A percentile compares a stretch with the other conserved stretches of the same genome.
Evolutionary conservation across 53 echinoderm and acorn worm genomes (phyloP).

Genomic region (Henricia sp.): DNA sequence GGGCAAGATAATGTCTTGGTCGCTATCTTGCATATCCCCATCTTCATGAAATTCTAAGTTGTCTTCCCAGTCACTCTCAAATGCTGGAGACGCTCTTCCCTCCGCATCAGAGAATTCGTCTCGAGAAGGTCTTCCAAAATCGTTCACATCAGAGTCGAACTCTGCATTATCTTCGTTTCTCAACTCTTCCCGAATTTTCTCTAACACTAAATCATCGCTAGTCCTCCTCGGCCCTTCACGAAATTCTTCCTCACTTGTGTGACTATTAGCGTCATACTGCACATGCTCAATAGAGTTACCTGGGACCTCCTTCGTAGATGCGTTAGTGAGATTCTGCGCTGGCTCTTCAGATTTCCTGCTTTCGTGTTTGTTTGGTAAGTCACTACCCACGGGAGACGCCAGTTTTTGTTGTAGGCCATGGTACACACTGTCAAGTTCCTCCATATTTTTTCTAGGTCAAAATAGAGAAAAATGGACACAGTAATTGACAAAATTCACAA

Average conservation of each 20-base stretch:
- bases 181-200: constrained; percentile 28
- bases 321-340: constrained; percentile 5
- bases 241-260: background rate
- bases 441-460: constrained; percentile 77
- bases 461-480: background rate
- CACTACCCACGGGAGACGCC: too few species aligned
- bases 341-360: background rate
- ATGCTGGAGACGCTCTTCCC: constrained; percentile 3
- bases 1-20: constrained; percentile 57
- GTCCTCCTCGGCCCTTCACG: background rate
- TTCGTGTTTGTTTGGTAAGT: background rate
- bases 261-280: background rate
- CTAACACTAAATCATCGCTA: constrained; percentile 34
- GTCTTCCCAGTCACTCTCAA: constrained; percentile 60
- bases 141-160: constrained; percentile 1
- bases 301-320: background rate
- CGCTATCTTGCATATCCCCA: constrained; percentile 15
- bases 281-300: background rate
- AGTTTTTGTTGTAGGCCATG: constrained; percentile 78
- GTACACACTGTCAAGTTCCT: constrained; percentile 82
- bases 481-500: too few species aligned
- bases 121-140: constrained; percentile 1
- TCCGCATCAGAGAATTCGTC: constrained; percentile 18
- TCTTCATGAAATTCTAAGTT: constrained; percentile 51
- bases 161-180: constrained; percentile 44